Conservation (phyloP, 1,140 invertebrate genomes). For the Drosophila sulfurigaster region DNA sequence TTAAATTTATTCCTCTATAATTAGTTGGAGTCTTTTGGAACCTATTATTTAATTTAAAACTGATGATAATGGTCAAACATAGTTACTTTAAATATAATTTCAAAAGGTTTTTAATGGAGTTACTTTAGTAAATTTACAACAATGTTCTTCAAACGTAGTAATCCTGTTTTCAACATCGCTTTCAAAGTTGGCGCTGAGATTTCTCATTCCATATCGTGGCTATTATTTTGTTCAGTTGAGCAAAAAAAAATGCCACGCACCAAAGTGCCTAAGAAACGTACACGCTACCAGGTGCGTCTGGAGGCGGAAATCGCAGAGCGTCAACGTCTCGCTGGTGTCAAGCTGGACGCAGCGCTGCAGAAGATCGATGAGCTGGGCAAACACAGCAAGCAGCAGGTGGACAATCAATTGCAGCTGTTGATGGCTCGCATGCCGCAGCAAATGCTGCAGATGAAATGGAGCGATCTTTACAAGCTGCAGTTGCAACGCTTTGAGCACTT, state of each 20-base stretch:
- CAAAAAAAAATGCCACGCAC: constrained; percentile 66
- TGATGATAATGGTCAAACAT: no score
- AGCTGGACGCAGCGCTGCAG: constrained; percentile 44
- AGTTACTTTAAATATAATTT: no score
- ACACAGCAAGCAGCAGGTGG: constrained; percentile 32
- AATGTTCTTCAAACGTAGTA: no score
- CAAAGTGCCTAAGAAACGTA: constrained; percentile 35
- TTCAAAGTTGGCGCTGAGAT: not conserved
- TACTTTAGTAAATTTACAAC: no score
- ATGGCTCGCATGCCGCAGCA: constrained; percentile 23
- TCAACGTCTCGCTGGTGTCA: constrained; percentile 48
- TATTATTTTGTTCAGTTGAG: not conserved
- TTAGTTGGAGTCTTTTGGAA: no score
- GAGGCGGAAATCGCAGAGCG: constrained; percentile 53
- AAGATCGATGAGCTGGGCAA: constrained; percentile 53
- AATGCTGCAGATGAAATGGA: constrained; percentile 55
- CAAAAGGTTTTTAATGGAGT: no score
- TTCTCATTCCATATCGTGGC: no score
- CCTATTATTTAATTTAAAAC: no score
- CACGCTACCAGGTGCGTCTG: constrained; percentile 39
- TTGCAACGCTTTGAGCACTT: constrained; percentile 31
- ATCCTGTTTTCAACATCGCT: no score
- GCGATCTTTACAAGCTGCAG: constrained; percentile 44
- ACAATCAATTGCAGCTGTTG: constrained; percentile 50
- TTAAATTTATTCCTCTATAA: no score